Base-by-base conservation (phyloP, 2,888 invertebrate species). In the Branchipolynoe longqiensis region DNA sequence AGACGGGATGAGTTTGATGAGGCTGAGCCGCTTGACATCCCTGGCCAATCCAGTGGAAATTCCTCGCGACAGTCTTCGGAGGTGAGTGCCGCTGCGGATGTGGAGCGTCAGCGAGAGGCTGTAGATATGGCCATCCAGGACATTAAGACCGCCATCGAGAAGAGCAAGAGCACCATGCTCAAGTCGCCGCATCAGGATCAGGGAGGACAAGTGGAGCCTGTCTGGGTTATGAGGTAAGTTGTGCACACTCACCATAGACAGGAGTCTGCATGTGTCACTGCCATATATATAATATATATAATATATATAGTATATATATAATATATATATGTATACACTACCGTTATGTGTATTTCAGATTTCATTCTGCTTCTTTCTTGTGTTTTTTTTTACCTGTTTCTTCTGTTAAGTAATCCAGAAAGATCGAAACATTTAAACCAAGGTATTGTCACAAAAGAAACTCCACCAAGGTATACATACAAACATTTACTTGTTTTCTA, bases 61-160 rank as follows among this genome's bases (percentile, higher is more conserved):
- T 84, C 84, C 1, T 84, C 84, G 4, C 84, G 41, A 22, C 84
- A 84, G 38, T 84, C 84, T 12, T 84, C 84, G 0, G 62, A 59
- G 31, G 48, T 84, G 48, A 84, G 84, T 56, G 59, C 59, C 0
- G 41, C 84, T 1, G 73, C 59, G 31, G 48, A 48, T 28, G 58
- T 58, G 25, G 84, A 84, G 18, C 64, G 62, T 14, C 48, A 59
- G 48, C 54, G 91, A 0, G 92, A 92, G 83, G 92, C 91, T 14
- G 85, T 93, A 73, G 92, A 93, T 88, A 88, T 90, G 87, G 96
- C 96, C 58, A 96, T 97, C 91, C 96, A 96, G 92, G 97, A 97
- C 90, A 97, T 97, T 90, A 96, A 97, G 83, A 95, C 97, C 91
- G 96, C 96, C 88, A 94, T 97, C 88, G 97, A 96, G 94, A 95